Percentiles rank a stretch among this genome's conserved stretches.
Evolutionary conservation across 1,140 invertebrate species (phyloP).

Genomic region (Asobara japonica): DNA sequence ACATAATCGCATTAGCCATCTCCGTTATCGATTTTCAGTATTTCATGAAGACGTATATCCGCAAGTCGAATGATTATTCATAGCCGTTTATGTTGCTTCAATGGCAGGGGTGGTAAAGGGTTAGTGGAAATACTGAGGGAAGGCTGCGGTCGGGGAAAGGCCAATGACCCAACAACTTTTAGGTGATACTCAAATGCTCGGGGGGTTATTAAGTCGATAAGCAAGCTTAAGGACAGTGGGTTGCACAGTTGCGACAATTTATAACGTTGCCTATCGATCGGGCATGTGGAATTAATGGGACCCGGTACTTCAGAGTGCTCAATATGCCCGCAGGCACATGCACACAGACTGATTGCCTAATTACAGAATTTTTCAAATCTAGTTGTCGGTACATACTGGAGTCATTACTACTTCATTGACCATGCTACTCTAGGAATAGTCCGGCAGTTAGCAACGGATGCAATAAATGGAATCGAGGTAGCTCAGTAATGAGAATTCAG

Average conservation of each 20-base stretch:
- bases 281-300: conserved; percentile 16
- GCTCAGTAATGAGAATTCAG: too few relatives aligned
- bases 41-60: conserved; percentile 17
- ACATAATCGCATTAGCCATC: conserved; percentile 23
- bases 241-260: conserved; percentile 33
- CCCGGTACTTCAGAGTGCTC: conserved; percentile 26
- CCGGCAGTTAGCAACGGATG: too few relatives aligned
- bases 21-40: conserved; percentile 38
- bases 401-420: too few relatives aligned
- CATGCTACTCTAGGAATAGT: too few relatives aligned
- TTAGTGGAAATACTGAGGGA: not conserved
- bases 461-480: too few relatives aligned
- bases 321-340: too few relatives aligned
- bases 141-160: not conserved
- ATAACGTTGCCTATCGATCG: conserved; percentile 45
- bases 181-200: not conserved
- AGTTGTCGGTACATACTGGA: too few relatives aligned
- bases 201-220: not conserved
- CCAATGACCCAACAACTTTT: not conserved
- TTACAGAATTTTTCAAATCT: too few relatives aligned
- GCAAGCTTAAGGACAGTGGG: not conserved
- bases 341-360: too few relatives aligned
- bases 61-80: conserved; percentile 14
- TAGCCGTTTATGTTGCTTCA: not conserved
- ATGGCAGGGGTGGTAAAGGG: not conserved